Conservation (phyloP, 2,797 vertebrate species). For the Dicrostonyx torquatus region DNA sequence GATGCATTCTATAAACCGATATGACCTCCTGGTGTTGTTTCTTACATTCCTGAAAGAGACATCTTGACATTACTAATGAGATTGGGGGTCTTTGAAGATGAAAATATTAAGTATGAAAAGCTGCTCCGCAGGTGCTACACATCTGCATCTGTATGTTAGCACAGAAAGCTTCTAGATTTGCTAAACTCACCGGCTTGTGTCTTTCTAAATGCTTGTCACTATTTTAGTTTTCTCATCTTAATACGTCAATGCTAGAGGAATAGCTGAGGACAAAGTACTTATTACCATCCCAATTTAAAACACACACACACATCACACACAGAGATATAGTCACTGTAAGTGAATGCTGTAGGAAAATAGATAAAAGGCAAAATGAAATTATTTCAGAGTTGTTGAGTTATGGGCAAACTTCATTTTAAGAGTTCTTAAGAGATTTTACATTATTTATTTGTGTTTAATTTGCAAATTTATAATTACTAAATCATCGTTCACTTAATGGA, state of each 20-base stretch:
- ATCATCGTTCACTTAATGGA: conserved; percentile 6
- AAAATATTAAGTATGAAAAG: not conserved
- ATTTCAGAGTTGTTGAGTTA: not conserved
- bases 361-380: not conserved
- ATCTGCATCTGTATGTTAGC: not conserved
- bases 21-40: conserved; percentile 97
- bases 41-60: conserved; percentile 92
- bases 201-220: not conserved
- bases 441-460: not conserved
- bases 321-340: not conserved
- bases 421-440: not conserved
- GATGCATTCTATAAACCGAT: conserved; percentile 98
- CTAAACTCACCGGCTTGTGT: not conserved
- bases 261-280: conserved; percentile 10
- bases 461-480: conserved; percentile 2
- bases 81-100: not conserved
- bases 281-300: not conserved
- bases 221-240: conserved; percentile 10
- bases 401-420: not conserved
- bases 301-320: not conserved
- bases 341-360: not conserved
- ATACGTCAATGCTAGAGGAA: conserved; percentile 18
- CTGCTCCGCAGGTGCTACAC: not conserved
- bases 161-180: not conserved
- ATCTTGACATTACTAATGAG: conserved; percentile 43